phyloP scores from a whole-genome alignment of 2,113 vertebrate genomes.

The Eretmochelys imbricata region DNA sequence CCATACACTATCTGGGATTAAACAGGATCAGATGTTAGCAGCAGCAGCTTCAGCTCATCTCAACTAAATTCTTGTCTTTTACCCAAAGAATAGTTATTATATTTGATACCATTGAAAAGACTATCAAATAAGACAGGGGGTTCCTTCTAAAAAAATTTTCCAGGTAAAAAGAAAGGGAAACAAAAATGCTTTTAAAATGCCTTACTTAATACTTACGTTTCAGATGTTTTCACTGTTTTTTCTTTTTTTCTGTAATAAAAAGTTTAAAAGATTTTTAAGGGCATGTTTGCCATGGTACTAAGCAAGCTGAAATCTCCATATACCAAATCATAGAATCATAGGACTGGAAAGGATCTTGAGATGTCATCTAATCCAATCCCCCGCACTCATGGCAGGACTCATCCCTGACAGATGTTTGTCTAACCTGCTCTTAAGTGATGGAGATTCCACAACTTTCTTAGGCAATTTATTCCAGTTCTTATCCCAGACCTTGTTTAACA shows the following conservation, averaged over 20 bases:
- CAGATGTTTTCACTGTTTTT: not conserved
- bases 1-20: too few species aligned
- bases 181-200: not conserved
- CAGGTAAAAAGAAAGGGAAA: not conserved
- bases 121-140: not conserved
- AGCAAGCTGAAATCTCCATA: not conserved
- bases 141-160: too few species aligned
- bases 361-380: too few species aligned
- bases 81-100: not conserved
- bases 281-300: not conserved
- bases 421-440: too few species aligned
- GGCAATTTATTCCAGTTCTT: too few species aligned
- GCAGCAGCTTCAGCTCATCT: not conserved
- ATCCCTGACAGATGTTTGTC: too few species aligned
- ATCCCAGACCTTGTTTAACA: not conserved
- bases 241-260: not conserved
- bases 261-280: not conserved
- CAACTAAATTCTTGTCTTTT: not conserved
- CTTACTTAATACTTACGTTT: not conserved
- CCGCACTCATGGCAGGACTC: too few species aligned
- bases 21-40: not conserved
- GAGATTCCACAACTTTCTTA: too few species aligned
- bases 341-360: too few species aligned
- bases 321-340: not conserved
- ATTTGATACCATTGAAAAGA: not conserved